A percentile compares a stretch with the other conserved stretches of the same genome.
Conservation (phyloP, 1,140 invertebrate genomes). For the Elymnias hypermnestra region DNA sequence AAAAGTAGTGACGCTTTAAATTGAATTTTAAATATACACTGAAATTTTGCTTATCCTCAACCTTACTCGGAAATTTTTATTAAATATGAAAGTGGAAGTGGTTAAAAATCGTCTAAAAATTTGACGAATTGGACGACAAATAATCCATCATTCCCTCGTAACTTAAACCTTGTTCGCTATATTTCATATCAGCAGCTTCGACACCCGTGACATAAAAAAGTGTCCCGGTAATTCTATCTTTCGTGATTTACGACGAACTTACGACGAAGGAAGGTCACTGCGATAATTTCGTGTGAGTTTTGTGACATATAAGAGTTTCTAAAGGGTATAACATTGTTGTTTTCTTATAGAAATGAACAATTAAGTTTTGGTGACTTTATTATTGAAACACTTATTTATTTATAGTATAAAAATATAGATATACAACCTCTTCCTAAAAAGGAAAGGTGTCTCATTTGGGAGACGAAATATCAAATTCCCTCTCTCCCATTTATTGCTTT, state of each 20-base stretch:
- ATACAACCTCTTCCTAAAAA: no score
- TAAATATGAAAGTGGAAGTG: no score
- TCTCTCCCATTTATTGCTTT: no score
- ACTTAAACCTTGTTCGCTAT: constrained; percentile 64
- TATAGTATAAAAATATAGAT: no score
- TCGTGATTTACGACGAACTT: constrained; percentile 60
- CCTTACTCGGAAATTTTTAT: no score
- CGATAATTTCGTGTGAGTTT: constrained; percentile 41
- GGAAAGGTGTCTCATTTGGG: no score
- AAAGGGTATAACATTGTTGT: no score
- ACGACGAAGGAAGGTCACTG: constrained; percentile 58
- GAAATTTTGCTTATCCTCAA: no score
- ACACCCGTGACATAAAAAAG: constrained; percentile 65
- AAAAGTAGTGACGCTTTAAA: no score
- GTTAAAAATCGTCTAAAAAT: no score
- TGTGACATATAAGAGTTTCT: constrained; percentile 44
- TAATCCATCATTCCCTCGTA: constrained; percentile 61
- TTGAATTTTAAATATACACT: no score
- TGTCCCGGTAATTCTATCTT: constrained; percentile 66
- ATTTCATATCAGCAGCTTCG: constrained; percentile 49
- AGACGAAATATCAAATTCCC: no score
- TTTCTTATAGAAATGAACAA: constrained; percentile 1
- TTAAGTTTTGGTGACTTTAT: not conserved
- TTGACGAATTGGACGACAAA: constrained; percentile 58
- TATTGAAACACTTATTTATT: not conserved